Conservation (phyloP, 2,888 invertebrate species). For the Prenolepis imparis region DNA sequence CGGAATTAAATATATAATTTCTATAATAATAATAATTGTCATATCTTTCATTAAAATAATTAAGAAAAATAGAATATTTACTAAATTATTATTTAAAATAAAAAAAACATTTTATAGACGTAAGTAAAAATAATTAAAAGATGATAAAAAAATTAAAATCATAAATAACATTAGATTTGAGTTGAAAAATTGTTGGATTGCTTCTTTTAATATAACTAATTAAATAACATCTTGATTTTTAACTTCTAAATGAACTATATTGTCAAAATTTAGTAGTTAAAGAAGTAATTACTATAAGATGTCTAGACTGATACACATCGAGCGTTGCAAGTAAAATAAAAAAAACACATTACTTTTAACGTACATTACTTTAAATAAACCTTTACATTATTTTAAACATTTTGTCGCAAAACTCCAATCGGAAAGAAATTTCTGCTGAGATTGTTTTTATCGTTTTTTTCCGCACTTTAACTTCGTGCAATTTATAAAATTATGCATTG, state of each 20-base stretch:
- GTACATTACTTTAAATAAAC: neutral
- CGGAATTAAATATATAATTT: neutral
- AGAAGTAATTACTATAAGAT: slow-evolving; percentile 10
- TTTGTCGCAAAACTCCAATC: slow-evolving; percentile 32
- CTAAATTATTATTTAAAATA: neutral
- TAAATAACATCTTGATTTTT: neutral
- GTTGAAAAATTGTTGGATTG: neutral
- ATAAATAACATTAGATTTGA: neutral
- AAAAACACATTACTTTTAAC: slow-evolving; percentile 4
- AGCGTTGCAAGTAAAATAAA: neutral
- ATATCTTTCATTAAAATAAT: neutral
- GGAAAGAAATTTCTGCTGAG: slow-evolving; percentile 16
- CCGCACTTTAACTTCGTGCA: slow-evolving; percentile 8
- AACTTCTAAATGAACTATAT: neutral
- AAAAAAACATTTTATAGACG: neutral
- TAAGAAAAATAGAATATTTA: neutral
- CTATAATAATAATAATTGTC: too few species aligned
- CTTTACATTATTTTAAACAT: slow-evolving; percentile 1
- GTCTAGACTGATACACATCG: neutral
- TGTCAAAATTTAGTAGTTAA: neutral
- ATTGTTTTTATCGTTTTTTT: slow-evolving; percentile 32
- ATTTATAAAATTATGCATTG: slow-evolving; percentile 51
- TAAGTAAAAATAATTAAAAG: neutral
- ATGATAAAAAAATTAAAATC: neutral
- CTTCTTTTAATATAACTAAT: neutral